Evolutionary conservation across 2,797 vertebrate genomes (phyloP), one percentile per base, ranked within the genome.

Genomic region (Thalassophryne amazonica): DNA sequence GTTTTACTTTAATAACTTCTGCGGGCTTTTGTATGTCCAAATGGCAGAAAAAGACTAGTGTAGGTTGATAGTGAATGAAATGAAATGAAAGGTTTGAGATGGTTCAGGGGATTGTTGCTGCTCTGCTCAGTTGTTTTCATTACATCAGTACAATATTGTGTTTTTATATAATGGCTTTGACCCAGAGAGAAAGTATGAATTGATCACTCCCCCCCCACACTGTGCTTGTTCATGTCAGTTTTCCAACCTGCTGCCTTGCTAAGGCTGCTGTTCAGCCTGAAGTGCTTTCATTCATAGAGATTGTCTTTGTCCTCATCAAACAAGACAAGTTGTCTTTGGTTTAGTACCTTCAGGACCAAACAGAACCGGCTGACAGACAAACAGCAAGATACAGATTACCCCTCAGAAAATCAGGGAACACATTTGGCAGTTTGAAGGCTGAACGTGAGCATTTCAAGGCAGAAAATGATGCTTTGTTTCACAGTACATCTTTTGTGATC

Each of bases 301-400:
- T 52, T 60, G 40, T 54, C 10, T 48, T 20, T 45, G 56, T 60
- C 40, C 25, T 14, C 16, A 64, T 69, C 72, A 66, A 36, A 48
- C 52, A 30, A 46, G 57, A 69, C 73, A 38, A 48, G 50, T 50
- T 49, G 23, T 45, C 35, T 39, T 25, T 18, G 62, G n/a, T 38
- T 52, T 60, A 0, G 22, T 25, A 21, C 67, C 73, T 73, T 51
- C 50, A 4, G 66, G 71, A 60, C 57, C 16, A 7, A 9, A 37
- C 58, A 38, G 47, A 36, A 68, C 36, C 13, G 33, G 60, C 36
- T 53, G 73, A 63, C 61, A 67, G 61, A 55, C 53, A 52, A 65
- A 55, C 39, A 32, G 58, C 16, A 7, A 40, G 54, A 73, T 62
- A 78, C 75, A 58, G 46, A 56, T 25, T 58, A 67, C 70, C 61